A percentile compares a stretch with the other conserved stretches of the same genome.
These are phyloP conservation scores for Lepidonotus clava DNA, from an alignment of 2,888 invertebrate genomes.

Conservation along the genomic window DNA sequence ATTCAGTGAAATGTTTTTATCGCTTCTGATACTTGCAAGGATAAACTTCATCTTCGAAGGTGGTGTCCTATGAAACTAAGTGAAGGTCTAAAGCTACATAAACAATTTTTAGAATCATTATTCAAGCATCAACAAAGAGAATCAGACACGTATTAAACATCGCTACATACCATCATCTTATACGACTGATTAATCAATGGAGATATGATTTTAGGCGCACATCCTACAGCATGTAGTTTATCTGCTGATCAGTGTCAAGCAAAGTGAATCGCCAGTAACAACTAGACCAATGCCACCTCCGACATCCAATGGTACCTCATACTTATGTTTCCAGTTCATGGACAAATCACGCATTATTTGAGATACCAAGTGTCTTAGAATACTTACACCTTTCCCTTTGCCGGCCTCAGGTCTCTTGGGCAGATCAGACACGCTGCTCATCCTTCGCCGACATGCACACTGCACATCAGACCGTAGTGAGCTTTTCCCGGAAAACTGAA, in stretches of 20 bases:
- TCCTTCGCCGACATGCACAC: slow-evolving; percentile 14
- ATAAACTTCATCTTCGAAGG: no score
- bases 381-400: slow-evolving; percentile 37
- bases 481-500: background rate
- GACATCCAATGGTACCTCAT: background rate
- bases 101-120: no score
- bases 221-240: background rate
- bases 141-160: no score
- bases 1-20: no score
- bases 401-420: background rate
- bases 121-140: no score
- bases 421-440: background rate
- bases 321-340: background rate
- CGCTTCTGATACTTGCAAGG: no score
- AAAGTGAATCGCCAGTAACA: background rate
- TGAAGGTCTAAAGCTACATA: no score
- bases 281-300: background rate
- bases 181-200: no score
- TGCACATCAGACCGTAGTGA: background rate
- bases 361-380: background rate
- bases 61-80: no score
- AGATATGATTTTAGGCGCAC: background rate
- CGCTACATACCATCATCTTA: no score
- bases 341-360: background rate
- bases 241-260: background rate